Evolutionary conservation across 2,888 invertebrate genomes (phyloP), one percentile per base, ranked within the genome.

Genomic region (Hymenopus coronatus): DNA sequence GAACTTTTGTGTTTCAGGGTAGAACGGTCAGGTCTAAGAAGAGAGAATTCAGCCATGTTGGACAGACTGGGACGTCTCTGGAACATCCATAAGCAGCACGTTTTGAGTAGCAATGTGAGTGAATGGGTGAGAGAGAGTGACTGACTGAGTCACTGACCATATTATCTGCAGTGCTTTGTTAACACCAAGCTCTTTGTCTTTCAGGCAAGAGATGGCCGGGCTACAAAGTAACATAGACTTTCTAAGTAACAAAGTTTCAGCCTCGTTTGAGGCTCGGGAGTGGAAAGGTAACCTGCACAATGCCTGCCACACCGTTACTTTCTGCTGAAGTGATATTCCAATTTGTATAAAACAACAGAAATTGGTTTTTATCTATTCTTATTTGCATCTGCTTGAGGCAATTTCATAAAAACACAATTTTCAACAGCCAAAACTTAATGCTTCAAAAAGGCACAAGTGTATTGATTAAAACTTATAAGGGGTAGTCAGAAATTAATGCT

Each of bases 161-260:
- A 40, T 40, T 40, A 40, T 40, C 40, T 40, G 12, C 40, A 20
- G 20, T 70, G 4, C 20, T 70, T 20, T 70, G 54, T 70, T 70
- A 70, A 70, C 25, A 25, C 20, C 54, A 33, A 14, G 25, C 30
- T n/a, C 30, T 82, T 91, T 90, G 90, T 91, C 91, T 92, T 94
- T 93, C 94, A 96, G 96, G 94, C 94, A 96, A 95, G 96, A 96
- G 95, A 95, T 96, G 96, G 96, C 95, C 95, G 95, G 95, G 94
- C 95, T 96, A 96, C 96, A 96, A 95, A 96, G 94, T 96, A 96
- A 96, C 95, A 94, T 96, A 96, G 95, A 96, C 93, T 94, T 93
- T 93, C 94, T 96, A 92, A 94, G 92, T 93, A 93, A 92, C 93
- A 93, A 92, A 91, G 90, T 92, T 90, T 92, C 91, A 89, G 91